These are phyloP conservation scores for Lepidocyrtoides sp. DNA, from an alignment of 2,888 invertebrate species.

Conservation along the genomic window DNA sequence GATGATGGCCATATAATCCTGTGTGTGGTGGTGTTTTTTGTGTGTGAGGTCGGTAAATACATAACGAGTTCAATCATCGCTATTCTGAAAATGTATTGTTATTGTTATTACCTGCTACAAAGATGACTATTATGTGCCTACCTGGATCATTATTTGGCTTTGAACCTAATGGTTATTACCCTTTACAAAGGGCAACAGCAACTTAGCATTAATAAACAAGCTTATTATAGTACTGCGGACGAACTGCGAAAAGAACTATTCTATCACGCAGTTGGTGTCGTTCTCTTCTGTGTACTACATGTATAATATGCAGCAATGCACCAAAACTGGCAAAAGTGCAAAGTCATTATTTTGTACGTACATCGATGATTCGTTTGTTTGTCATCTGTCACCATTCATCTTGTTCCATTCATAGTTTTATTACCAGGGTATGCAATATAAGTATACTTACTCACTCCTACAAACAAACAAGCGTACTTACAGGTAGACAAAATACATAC, in stretches of 20 bases:
- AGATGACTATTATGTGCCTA: constrained; percentile 38
- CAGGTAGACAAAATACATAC: constrained; percentile 12
- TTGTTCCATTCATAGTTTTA: constrained; percentile 61
- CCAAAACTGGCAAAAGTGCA: no score
- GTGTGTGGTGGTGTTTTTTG: constrained; percentile 32
- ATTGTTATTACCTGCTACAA: constrained; percentile 65
- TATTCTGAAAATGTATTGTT: constrained; percentile 59
- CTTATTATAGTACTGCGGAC: neutral
- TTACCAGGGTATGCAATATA: neutral
- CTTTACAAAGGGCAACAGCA: constrained; percentile 49
- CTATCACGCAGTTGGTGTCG: no score
- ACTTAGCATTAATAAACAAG: neutral
- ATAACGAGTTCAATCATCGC: constrained; percentile 78
- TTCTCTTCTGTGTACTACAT: no score
- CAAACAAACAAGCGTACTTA: neutral
- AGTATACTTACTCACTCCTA: neutral
- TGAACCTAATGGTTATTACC: constrained; percentile 70
- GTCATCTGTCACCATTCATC: constrained; percentile 78
- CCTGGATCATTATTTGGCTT: constrained; percentile 63
- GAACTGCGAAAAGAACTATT: no score
- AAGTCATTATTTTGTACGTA: no score
- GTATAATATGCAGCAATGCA: no score
- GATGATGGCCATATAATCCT: constrained; percentile 25
- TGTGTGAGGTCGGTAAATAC: constrained; percentile 77
- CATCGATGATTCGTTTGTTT: constrained; percentile 74